Percentiles rank a stretch among this genome's conserved stretches.
Conservation (phyloP, 2,797 vertebrate species). For the Phaenicophaeus curvirostris region DNA sequence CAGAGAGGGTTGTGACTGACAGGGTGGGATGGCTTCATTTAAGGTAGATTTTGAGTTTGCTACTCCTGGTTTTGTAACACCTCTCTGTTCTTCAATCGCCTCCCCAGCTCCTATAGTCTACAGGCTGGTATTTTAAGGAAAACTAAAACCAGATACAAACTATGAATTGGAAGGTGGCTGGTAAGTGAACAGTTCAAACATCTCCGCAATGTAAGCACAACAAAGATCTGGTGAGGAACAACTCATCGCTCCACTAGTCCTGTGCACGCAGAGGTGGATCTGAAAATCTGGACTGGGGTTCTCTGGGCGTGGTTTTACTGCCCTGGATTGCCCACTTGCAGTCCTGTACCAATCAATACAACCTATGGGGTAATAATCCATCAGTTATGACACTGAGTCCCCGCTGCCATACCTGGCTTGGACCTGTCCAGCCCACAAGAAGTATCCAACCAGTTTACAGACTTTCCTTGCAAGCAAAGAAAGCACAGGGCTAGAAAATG, state of each 20-base stretch:
- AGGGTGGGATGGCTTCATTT: background rate
- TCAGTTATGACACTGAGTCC: background rate
- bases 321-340: background rate
- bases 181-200: background rate
- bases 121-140: background rate
- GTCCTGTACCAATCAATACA: background rate
- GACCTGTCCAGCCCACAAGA: background rate
- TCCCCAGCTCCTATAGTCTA: background rate
- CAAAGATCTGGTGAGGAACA: background rate
- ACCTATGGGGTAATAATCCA: background rate
- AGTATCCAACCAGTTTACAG: fast-evolving
- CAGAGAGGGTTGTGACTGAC: background rate
- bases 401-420: background rate
- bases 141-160: background rate
- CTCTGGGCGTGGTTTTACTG: background rate
- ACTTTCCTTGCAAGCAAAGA: background rate
- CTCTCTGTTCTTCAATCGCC: background rate
- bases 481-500: background rate
- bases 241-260: background rate
- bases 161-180: background rate
- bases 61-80: background rate
- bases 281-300: background rate
- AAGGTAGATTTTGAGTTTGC: background rate
- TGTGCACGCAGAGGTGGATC: background rate
- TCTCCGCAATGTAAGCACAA: background rate